A percentile compares a stretch with the other conserved stretches of the same genome.
Conservation (phyloP, 2,888 invertebrate species). For the Athalia cordata region DNA sequence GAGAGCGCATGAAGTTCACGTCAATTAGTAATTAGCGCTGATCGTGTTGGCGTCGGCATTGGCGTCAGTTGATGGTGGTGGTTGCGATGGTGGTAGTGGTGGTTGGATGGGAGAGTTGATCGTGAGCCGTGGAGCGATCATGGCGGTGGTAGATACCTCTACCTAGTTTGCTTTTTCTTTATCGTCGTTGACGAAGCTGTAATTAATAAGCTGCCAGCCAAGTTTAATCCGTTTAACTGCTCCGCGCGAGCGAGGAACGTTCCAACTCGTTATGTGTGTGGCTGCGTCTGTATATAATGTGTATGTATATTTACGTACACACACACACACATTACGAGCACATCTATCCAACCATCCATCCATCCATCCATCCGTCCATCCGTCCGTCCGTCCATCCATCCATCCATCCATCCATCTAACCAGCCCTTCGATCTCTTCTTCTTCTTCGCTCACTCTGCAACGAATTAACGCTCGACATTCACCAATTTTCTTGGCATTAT, state of each 20-base stretch:
- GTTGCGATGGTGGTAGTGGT: neutral
- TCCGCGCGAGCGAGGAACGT: slow-evolving; percentile 47
- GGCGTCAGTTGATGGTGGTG: neutral
- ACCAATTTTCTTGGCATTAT: neutral
- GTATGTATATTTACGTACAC: too few relatives aligned
- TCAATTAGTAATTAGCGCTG: slow-evolving; percentile 29
- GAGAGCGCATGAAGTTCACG: neutral
- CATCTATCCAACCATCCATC: slow-evolving; percentile 48
- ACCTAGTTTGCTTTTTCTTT: slow-evolving; percentile 46
- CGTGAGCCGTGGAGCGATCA: too few relatives aligned
- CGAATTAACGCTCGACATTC: slow-evolving; percentile 33
- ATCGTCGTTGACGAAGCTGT: slow-evolving; percentile 56
- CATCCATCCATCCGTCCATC: too few relatives aligned
- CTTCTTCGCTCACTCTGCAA: neutral
- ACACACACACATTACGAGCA: slow-evolving; percentile 49
- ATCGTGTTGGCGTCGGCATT: neutral
- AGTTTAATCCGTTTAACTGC: slow-evolving; percentile 58
- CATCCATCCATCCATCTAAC: neutral
- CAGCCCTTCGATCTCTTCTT: slow-evolving; percentile 11
- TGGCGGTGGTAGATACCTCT: slow-evolving; percentile 34
- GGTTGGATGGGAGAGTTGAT: too few relatives aligned
- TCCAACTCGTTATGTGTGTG: slow-evolving; percentile 49
- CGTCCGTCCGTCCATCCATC: neutral
- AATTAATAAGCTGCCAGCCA: slow-evolving; percentile 61
- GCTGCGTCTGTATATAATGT: too few relatives aligned